A percentile compares a stretch with the other conserved stretches of the same genome.
Conservation (phyloP, 2,113 vertebrate species). For the Trogon melanurus region DNA sequence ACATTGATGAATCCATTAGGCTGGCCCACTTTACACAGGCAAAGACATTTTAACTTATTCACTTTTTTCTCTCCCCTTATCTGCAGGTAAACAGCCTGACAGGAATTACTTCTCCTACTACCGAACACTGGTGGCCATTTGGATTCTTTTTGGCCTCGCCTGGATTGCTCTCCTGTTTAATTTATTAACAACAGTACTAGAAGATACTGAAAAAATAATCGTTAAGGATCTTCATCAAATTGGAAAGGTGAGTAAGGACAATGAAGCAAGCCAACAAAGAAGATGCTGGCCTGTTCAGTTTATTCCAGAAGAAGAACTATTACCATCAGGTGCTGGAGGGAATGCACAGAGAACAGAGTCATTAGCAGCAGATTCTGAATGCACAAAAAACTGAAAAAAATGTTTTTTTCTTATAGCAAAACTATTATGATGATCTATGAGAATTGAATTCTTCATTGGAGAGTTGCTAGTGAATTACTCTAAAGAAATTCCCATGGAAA, state of each 20-base stretch:
- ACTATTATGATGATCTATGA: not conserved
- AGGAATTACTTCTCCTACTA: constrained; percentile 59
- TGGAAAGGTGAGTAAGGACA: constrained; percentile 35
- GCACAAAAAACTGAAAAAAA: not conserved
- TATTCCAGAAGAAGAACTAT: constrained; percentile 3
- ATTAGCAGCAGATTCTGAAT: not conserved
- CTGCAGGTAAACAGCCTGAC: constrained; percentile 43
- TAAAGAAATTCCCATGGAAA: not conserved
- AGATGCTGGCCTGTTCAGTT: not conserved
- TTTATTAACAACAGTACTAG: constrained; percentile 65
- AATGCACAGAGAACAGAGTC: not conserved
- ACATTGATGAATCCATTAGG: not conserved
- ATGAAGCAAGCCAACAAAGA: not conserved
- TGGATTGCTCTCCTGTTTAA: constrained; percentile 77
- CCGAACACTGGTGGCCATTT: constrained; percentile 46
- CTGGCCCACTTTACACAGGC: not conserved
- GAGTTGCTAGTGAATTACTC: not conserved
- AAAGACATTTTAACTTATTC: not conserved
- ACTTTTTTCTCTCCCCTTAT: not conserved
- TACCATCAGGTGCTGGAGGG: not conserved
- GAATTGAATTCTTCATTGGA: not conserved
- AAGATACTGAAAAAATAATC: constrained; percentile 72
- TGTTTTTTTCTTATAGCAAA: not conserved
- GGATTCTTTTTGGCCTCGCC: constrained; percentile 74
- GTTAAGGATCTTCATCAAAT: constrained; percentile 57